Conservation (phyloP, 2,797 vertebrate species). For the Micropoecilia bifurca region DNA sequence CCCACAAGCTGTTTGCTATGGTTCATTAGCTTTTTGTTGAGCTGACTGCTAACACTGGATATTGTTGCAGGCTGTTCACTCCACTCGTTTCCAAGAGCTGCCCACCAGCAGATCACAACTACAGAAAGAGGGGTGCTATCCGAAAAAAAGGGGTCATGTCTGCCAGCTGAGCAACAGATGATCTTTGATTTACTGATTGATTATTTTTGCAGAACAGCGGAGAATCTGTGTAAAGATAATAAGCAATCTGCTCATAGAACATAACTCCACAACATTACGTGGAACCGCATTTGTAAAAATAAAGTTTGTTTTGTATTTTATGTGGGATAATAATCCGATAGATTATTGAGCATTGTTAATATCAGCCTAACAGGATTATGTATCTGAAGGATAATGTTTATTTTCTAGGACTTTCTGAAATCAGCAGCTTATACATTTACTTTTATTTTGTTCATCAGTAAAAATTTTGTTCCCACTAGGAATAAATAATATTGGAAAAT, state of each 20-base stretch:
- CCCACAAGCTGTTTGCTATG: conserved; percentile 80
- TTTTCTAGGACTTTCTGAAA: not conserved
- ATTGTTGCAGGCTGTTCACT: conserved; percentile 76
- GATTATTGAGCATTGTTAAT: not conserved
- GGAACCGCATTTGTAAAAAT: not conserved
- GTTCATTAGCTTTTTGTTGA: conserved; percentile 81
- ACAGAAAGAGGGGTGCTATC: conserved; percentile 19
- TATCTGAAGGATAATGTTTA: not conserved
- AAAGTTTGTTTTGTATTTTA: not conserved
- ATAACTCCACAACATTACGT: not conserved
- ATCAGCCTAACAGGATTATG: not conserved
- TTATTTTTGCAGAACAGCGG: not conserved
- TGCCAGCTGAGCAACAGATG: conserved; percentile 40
- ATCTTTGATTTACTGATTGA: conserved; percentile 32
- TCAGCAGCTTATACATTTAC: not conserved
- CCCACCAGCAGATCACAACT: conserved; percentile 56
- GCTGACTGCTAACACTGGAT: conserved; percentile 77
- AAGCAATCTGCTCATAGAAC: not conserved
- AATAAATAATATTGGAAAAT: not conserved
- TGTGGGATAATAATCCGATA: not conserved
- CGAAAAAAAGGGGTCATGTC: conserved; percentile 43
- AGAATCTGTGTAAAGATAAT: not conserved
- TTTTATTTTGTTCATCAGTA: not conserved
- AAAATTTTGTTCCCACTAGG: not conserved
- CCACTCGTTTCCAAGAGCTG: conserved; percentile 59